Evolutionary conservation across 2,113 vertebrate species (phyloP).

Genomic region (Psittacula cyanocephala): DNA sequence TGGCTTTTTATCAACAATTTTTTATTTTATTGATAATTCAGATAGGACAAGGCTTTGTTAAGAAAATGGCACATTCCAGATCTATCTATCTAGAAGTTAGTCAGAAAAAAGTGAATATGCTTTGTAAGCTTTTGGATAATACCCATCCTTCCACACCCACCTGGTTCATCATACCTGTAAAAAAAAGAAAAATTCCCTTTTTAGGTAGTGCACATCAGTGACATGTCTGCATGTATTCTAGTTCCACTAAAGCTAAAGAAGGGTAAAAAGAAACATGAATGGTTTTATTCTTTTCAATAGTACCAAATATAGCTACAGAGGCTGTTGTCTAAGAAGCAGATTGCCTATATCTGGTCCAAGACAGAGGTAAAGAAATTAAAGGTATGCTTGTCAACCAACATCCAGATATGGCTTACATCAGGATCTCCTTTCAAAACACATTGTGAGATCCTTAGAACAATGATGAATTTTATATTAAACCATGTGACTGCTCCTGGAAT

Average conservation of each 20-base stretch:
- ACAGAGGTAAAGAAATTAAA: background rate
- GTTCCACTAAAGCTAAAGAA: background rate
- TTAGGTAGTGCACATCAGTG: background rate
- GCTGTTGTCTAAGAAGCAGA: background rate
- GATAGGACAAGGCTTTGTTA: background rate
- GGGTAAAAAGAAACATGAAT: background rate
- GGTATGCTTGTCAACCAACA: background rate
- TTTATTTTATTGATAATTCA: background rate
- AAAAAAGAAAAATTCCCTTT: background rate
- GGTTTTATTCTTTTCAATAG: background rate
- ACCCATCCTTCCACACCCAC: background rate
- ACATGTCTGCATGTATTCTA: background rate
- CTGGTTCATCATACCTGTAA: background rate
- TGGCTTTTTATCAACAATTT: background rate
- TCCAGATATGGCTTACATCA: background rate
- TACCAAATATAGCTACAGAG: background rate
- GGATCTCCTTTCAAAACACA: background rate
- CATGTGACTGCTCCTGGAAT: accelerated
- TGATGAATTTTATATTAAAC: background rate
- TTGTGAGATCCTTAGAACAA: background rate
- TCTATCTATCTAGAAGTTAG: background rate
- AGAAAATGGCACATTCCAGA: background rate
- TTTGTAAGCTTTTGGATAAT: background rate
- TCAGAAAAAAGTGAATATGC: background rate
- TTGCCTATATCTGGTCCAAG: background rate